These are phyloP conservation scores for Drosophila carrolli DNA, from an alignment of 1,140 invertebrate genomes.

Conservation along the genomic window DNA sequence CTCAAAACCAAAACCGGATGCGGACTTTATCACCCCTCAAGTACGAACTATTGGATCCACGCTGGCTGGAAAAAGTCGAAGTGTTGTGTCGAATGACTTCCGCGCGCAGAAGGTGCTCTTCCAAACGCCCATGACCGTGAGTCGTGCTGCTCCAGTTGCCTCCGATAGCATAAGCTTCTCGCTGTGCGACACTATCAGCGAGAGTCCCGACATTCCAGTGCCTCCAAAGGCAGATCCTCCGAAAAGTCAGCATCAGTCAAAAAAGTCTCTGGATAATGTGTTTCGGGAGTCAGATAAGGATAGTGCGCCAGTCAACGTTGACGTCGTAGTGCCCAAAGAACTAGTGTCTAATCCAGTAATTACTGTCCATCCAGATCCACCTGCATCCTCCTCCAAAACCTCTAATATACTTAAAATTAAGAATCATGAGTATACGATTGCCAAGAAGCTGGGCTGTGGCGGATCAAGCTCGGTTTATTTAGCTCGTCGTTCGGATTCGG, in stretches of 20 bases:
- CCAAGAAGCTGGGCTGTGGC: slow-evolving; percentile 75
- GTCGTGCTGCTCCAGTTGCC: slow-evolving; percentile 57
- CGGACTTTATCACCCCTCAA: slow-evolving; percentile 76
- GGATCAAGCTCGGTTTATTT: slow-evolving; percentile 81
- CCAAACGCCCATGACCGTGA: slow-evolving; percentile 79
- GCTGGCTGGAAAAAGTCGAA: slow-evolving; percentile 45
- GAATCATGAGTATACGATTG: slow-evolving; percentile 64
- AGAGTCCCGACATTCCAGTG: slow-evolving; percentile 56
- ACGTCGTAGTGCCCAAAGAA: slow-evolving; percentile 12
- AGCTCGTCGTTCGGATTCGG: slow-evolving; percentile 58
- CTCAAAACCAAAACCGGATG: slow-evolving; percentile 36
- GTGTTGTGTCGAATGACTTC: slow-evolving; percentile 67
- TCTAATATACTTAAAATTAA: slow-evolving; percentile 66
- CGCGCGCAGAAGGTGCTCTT: slow-evolving; percentile 82
- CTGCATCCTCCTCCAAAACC: neutral
- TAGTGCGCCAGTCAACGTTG: slow-evolving; percentile 1
- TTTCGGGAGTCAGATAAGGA: slow-evolving; percentile 43
- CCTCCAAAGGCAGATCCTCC: slow-evolving; percentile 7
- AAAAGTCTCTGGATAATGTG: slow-evolving; percentile 67
- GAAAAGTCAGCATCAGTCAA: slow-evolving; percentile 37
- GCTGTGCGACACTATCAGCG: slow-evolving; percentile 77
- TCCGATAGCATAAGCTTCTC: slow-evolving; percentile 73
- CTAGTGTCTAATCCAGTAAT: neutral
- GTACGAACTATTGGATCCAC: slow-evolving; percentile 50
- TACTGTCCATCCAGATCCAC: neutral